Percentiles rank a stretch among this genome's conserved stretches.
Evolutionary conservation across 1,140 invertebrate species (phyloP).

Genomic region (Hypothenemus hampei): DNA sequence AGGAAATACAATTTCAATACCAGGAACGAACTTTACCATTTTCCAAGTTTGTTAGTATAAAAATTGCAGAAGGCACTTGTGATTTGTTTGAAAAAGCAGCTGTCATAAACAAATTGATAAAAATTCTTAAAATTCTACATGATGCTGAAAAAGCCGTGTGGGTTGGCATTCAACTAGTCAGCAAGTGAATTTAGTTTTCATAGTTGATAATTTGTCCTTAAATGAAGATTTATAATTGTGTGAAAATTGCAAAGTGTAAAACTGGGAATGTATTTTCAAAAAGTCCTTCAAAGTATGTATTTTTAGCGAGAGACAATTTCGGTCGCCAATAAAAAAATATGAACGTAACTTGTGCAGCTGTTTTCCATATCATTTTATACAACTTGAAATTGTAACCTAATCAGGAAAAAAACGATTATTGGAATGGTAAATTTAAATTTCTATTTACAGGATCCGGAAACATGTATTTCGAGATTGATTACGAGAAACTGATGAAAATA

Average conservation of each 20-base stretch:
- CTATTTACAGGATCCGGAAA: not conserved
- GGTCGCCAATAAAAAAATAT: conserved; percentile 8
- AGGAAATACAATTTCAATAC: too few species aligned
- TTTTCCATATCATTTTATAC: conserved; percentile 7
- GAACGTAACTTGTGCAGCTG: conserved; percentile 8
- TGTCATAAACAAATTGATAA: too few species aligned
- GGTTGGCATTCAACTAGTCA: too few species aligned
- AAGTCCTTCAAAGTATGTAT: conserved; percentile 21
- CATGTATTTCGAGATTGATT: not conserved
- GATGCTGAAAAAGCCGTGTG: too few species aligned
- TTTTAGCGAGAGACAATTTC: conserved; percentile 26
- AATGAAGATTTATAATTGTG: too few species aligned
- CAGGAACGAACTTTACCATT: too few species aligned
- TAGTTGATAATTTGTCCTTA: too few species aligned
- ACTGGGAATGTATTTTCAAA: conserved; percentile 27
- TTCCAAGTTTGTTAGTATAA: too few species aligned
- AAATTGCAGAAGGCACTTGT: too few species aligned
- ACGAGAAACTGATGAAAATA: not conserved
- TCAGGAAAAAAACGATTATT: not conserved
- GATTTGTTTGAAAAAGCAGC: too few species aligned
- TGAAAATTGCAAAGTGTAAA: conserved; percentile 25
- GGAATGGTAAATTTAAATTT: not conserved
- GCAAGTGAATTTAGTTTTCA: too few species aligned
- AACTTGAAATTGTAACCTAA: not conserved
- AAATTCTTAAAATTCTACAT: too few species aligned